Percentiles rank a stretch among this genome's conserved stretches.
Conservation (phyloP, 2,888 invertebrate genomes). For the Doris montereyensis region DNA sequence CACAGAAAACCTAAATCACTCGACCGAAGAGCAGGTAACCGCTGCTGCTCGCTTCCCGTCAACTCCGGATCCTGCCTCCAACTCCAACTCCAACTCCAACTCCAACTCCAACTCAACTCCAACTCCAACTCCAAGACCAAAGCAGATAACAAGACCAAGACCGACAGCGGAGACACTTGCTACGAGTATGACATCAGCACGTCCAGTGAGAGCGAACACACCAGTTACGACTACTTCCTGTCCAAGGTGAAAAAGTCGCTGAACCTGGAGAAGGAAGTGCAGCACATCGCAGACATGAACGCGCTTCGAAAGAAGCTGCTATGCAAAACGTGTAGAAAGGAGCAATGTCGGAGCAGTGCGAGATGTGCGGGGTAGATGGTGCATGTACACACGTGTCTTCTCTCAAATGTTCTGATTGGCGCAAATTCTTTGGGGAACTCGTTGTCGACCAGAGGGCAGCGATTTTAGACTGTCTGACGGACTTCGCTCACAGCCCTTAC, state of each 20-base stretch:
- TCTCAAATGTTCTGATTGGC: constrained; percentile 15
- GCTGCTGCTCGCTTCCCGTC: too few relatives aligned
- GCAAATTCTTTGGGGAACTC: constrained; percentile 30
- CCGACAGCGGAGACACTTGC: constrained; percentile 49
- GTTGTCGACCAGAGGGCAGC: constrained; percentile 38
- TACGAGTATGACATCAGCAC: constrained; percentile 50
- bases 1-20: too few relatives aligned
- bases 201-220: constrained; percentile 48
- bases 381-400: constrained; percentile 30
- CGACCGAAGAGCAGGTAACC: too few relatives aligned
- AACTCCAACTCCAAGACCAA: neutral
- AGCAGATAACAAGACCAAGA: constrained; percentile 7
- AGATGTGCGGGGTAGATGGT: too few relatives aligned
- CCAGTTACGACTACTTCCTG: constrained; percentile 46
- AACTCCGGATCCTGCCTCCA: too few relatives aligned
- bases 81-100: neutral
- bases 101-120: too few relatives aligned
- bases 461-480: constrained; percentile 34
- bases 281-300: constrained; percentile 26
- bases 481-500: constrained; percentile 18
- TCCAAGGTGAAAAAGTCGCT: constrained; percentile 45
- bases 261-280: constrained; percentile 41
- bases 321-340: constrained; percentile 27
- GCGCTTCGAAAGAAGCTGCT: constrained; percentile 14
- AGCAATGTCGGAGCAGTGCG: too few relatives aligned